These are phyloP conservation scores for Lepidocyrtoides sp. DNA, from an alignment of 2,888 invertebrate species.

Conservation along the genomic window DNA sequence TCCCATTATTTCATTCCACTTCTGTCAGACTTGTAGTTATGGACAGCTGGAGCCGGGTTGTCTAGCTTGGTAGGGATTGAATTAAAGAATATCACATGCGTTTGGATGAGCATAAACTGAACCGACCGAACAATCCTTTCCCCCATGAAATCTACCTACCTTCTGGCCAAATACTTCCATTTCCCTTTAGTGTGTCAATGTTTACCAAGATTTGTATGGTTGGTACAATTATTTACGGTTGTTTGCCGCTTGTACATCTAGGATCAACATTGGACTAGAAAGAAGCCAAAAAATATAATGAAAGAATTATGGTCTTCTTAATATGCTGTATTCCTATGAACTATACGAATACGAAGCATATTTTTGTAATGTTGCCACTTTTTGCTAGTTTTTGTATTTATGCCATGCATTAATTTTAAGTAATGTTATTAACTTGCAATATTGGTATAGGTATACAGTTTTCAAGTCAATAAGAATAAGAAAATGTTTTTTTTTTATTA, in stretches of 20 bases:
- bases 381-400: too few species aligned
- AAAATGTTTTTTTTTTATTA: too few species aligned
- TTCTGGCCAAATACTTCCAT: background rate
- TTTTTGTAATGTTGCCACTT: too few species aligned
- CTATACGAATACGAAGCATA: too few species aligned
- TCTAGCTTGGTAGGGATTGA: conserved; percentile 42
- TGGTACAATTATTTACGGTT: conserved; percentile 32
- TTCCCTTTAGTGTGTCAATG: background rate
- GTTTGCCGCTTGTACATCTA: background rate
- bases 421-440: too few species aligned
- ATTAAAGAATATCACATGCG: background rate
- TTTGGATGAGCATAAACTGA: background rate
- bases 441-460: too few species aligned
- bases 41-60: conserved; percentile 41
- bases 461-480: too few species aligned
- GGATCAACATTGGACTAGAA: background rate
- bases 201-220: conserved; percentile 13
- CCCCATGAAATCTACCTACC: background rate
- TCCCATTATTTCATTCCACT: background rate
- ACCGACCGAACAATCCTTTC: background rate
- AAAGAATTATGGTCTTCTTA: background rate
- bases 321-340: too few species aligned
- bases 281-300: background rate
- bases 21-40: background rate
- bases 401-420: too few species aligned